A percentile compares a stretch with the other conserved stretches of the same genome.
These are phyloP conservation scores for Drepana falcataria DNA, from an alignment of 2,888 invertebrate species.

Conservation along the genomic window DNA sequence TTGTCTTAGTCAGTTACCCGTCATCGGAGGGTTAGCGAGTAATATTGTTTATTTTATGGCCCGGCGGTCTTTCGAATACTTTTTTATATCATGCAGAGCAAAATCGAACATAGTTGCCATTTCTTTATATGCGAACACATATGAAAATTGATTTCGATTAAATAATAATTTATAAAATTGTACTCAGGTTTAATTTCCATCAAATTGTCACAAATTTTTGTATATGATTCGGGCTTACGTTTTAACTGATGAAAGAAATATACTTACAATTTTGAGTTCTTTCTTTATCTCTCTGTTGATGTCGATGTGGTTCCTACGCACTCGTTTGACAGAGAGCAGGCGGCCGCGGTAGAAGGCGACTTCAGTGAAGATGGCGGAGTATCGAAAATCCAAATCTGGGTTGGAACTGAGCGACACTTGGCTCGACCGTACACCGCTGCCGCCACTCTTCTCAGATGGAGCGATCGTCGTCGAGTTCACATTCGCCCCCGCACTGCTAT, in stretches of 20 bases:
- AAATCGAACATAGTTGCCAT: too few species aligned
- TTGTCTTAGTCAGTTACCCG: slow-evolving; percentile 46
- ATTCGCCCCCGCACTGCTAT: slow-evolving; percentile 83
- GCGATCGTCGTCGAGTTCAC: slow-evolving; percentile 84
- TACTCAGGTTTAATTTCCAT: too few species aligned
- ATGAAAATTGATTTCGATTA: too few species aligned
- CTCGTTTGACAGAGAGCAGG: slow-evolving; percentile 91
- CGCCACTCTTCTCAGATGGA: slow-evolving; percentile 46
- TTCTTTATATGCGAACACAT: too few species aligned
- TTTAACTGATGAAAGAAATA: not conserved
- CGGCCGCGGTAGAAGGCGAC: slow-evolving; percentile 93
- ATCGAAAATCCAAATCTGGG: slow-evolving; percentile 92
- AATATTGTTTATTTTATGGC: slow-evolving; percentile 40
- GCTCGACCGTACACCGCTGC: slow-evolving; percentile 84
- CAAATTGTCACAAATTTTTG: too few species aligned
- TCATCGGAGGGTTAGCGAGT: slow-evolving; percentile 22
- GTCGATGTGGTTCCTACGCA: slow-evolving; percentile 91
- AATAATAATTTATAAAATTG: too few species aligned
- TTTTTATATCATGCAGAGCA: not conserved
- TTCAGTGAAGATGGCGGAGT: slow-evolving; percentile 93
- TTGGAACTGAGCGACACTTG: slow-evolving; percentile 96
- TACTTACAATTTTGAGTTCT: slow-evolving; percentile 91
- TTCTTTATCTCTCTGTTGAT: slow-evolving; percentile 94
- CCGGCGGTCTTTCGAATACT: slow-evolving; percentile 21
- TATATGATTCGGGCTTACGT: too few species aligned